Evolutionary conservation across 2,113 vertebrate species (phyloP).

Genomic region (Podarcis raffonei): DNA sequence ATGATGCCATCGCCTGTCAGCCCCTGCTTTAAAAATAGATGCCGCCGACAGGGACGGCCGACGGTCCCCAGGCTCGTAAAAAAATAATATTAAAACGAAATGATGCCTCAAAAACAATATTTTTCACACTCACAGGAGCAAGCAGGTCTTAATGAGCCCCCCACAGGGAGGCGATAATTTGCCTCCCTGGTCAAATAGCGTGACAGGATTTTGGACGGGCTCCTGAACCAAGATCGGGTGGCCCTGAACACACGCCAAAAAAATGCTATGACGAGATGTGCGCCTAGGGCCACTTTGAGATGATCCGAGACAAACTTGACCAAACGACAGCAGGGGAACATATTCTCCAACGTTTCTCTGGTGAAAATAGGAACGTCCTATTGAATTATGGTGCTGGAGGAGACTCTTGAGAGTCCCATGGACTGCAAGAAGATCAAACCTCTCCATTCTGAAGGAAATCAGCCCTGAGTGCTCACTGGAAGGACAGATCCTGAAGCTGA

Average conservation of each 20-base stretch:
- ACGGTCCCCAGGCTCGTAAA: background rate
- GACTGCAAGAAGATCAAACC: too few species aligned
- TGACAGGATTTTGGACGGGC: background rate
- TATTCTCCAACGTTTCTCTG: too few species aligned
- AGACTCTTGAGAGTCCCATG: too few species aligned
- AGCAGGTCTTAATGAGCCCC: background rate
- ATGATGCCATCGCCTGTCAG: background rate
- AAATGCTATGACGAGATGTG: background rate
- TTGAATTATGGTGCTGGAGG: too few species aligned
- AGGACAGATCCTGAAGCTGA: too few species aligned
- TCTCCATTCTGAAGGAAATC: too few species aligned
- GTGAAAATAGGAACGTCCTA: too few species aligned
- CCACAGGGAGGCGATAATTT: background rate
- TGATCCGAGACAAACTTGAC: background rate
- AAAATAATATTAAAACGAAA: background rate
- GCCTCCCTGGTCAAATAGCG: background rate
- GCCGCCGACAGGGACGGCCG: background rate
- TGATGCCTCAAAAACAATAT: constrained; percentile 10
- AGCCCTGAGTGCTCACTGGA: too few species aligned
- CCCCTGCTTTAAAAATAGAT: background rate
- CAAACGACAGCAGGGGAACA: too few species aligned
- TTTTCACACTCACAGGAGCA: background rate
- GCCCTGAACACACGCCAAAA: background rate
- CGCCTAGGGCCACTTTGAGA: background rate
- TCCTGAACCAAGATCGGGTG: background rate